Conservation (phyloP, 2,888 invertebrate genomes). For the Calameuta idolon region DNA sequence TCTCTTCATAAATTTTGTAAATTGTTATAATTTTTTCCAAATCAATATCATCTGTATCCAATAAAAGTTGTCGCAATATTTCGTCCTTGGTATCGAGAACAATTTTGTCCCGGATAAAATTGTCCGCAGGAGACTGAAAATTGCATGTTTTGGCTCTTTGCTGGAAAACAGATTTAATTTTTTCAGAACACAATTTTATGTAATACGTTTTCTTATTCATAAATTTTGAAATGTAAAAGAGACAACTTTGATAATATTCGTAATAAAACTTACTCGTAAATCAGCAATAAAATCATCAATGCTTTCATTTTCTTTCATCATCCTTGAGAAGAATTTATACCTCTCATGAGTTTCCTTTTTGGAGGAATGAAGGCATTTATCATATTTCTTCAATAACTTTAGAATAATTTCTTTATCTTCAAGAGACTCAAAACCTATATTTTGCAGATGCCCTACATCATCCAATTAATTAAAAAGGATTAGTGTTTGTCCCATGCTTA, state of each 20-base stretch:
- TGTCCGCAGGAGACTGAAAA: slow-evolving; percentile 32
- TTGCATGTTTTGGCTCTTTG: slow-evolving; percentile 35
- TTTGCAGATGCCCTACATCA: slow-evolving; percentile 30
- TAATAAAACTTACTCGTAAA: slow-evolving; percentile 30
- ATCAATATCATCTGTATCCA: slow-evolving; percentile 17
- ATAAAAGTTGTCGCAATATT: slow-evolving; percentile 17
- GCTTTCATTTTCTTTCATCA: slow-evolving; percentile 11
- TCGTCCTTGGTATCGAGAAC: slow-evolving; percentile 28
- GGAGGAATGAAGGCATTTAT: slow-evolving; percentile 28
- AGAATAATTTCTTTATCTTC: slow-evolving; percentile 30
- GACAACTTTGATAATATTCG: background rate
- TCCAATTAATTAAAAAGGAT: slow-evolving; percentile 38
- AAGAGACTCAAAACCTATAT: slow-evolving; percentile 20
- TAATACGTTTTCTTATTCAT: background rate
- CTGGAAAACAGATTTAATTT: slow-evolving; percentile 19
- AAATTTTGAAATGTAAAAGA: slow-evolving; percentile 2
- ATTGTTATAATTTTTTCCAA: slow-evolving; percentile 20
- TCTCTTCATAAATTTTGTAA: slow-evolving; percentile 21
- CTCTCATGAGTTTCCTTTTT: slow-evolving; percentile 32
- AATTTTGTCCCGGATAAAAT: slow-evolving; percentile 40
- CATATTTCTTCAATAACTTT: slow-evolving; percentile 35
- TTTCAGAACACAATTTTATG: background rate
- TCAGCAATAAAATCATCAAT: slow-evolving; percentile 31
- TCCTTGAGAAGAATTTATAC: slow-evolving; percentile 35
- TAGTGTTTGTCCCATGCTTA: slow-evolving; percentile 28